Evolutionary conservation across 2,113 vertebrate genomes (phyloP).

Genomic region (Megaceryle maxima): DNA sequence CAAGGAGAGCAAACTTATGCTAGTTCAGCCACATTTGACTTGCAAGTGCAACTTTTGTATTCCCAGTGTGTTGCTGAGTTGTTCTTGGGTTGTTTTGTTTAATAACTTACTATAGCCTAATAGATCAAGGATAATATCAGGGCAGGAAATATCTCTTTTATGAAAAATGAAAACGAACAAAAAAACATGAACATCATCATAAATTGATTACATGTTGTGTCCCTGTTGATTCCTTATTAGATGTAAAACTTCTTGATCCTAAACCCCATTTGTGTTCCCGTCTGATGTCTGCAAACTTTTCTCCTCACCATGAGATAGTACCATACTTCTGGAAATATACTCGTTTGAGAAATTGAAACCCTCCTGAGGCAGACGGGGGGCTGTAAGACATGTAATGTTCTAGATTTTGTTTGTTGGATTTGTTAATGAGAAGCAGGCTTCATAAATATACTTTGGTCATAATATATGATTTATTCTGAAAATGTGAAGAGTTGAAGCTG

Average conservation of each 20-base stretch:
- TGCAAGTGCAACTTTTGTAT: neutral
- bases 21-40: neutral
- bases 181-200: neutral
- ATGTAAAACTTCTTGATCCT: neutral
- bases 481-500: neutral
- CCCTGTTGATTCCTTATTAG: neutral
- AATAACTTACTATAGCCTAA: neutral
- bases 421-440: neutral
- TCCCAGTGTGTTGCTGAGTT: neutral
- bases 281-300: neutral
- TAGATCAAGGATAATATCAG: neutral
- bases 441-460: neutral
- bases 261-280: neutral
- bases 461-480: neutral
- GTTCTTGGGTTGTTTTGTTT: neutral
- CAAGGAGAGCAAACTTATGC: neutral
- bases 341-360: neutral
- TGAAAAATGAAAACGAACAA: neutral
- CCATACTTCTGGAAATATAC: neutral
- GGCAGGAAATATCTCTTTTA: neutral
- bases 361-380: neutral
- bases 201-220: neutral
- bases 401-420: neutral
- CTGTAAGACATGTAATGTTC: neutral
- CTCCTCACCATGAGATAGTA: neutral